Evolutionary conservation across 2,888 invertebrate species (phyloP).

Genomic region (Balanococcus diminutus): DNA sequence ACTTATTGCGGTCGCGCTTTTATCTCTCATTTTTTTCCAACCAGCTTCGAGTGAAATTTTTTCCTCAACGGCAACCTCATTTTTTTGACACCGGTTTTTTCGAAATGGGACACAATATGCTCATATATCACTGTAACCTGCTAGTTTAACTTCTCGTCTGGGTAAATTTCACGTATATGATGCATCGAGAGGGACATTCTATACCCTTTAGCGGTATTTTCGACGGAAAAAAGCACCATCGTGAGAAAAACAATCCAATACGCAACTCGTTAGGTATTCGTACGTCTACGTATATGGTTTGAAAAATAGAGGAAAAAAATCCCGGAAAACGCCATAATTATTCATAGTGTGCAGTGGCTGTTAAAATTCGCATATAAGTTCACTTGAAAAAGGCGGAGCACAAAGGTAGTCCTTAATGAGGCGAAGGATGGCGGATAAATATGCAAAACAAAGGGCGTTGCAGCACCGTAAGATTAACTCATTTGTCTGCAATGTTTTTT

Average conservation of each 20-base stretch:
- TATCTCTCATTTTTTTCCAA: not conserved
- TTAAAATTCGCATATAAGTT: conserved; percentile 54
- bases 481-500: conserved; percentile 53
- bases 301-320: conserved; percentile 5
- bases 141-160: not conserved
- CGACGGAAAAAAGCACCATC: not conserved
- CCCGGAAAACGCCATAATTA: conserved; percentile 41
- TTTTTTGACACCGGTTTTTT: not conserved
- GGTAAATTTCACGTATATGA: not conserved
- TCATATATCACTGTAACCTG: conserved; percentile 7
- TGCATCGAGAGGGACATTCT: not conserved
- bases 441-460: conserved; percentile 55
- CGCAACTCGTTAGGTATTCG: conserved; percentile 32
- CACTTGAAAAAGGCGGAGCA: conserved; percentile 55
- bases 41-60: not conserved
- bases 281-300: not conserved
- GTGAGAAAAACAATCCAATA: conserved; percentile 38
- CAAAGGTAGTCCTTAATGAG: conserved; percentile 54
- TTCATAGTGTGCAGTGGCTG: conserved; percentile 52
- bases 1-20: conserved; percentile 10
- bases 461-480: conserved; percentile 51
- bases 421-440: conserved; percentile 54
- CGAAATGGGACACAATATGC: not conserved
- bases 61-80: not conserved
- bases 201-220: conserved; percentile 1